Evolutionary conservation across 2,113 vertebrate genomes (phyloP).

Genomic region (Jaculus jaculus): DNA sequence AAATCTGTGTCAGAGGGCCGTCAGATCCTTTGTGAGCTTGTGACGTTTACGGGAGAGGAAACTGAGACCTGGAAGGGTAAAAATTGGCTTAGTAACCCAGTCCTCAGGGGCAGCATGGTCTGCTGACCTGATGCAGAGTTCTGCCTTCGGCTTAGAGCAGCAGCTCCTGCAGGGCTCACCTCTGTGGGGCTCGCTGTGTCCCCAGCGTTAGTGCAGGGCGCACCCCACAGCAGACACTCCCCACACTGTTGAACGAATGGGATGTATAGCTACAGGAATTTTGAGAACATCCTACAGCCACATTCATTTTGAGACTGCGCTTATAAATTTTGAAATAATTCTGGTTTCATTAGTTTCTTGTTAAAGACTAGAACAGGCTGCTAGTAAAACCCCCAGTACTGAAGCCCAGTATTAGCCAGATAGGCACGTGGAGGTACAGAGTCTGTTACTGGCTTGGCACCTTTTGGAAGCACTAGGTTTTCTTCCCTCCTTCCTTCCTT

Average conservation of each 20-base stretch:
- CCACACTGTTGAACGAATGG: neutral
- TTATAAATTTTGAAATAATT: conserved; percentile 4
- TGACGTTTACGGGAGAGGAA: neutral
- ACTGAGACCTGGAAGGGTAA: neutral
- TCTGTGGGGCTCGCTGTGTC: neutral
- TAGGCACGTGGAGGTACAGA: neutral
- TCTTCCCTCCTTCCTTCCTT: too few species aligned
- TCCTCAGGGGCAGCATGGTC: neutral
- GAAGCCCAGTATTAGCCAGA: neutral
- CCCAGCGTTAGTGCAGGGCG: neutral
- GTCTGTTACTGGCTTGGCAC: neutral
- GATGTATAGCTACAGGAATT: neutral
- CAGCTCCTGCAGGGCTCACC: neutral
- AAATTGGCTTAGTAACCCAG: neutral
- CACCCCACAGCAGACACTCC: too few species aligned
- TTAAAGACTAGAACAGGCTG: neutral
- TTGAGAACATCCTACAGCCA: neutral
- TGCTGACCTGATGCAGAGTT: neutral
- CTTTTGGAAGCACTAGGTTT: neutral
- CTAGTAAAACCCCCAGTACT: neutral
- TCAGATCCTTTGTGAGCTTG: neutral
- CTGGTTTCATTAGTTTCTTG: conserved; percentile 2
- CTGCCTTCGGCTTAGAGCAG: neutral
- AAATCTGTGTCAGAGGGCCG: neutral
- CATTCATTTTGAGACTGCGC: neutral